These are phyloP conservation scores for Pardosa pseudoannulata DNA, from an alignment of 2,888 invertebrate species.

Conservation along the genomic window DNA sequence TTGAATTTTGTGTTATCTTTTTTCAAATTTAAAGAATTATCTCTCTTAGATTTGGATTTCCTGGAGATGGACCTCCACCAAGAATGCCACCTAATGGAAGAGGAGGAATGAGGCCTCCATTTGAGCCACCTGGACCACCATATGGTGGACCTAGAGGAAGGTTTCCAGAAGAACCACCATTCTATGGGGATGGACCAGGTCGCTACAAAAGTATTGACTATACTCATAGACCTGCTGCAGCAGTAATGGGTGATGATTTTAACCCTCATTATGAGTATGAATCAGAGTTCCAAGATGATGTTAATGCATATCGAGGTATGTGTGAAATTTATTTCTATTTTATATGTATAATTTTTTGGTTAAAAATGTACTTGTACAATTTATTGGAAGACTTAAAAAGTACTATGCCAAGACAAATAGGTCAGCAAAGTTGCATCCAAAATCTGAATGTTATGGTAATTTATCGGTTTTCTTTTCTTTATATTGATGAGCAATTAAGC, in stretches of 20 bases:
- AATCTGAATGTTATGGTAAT: no score
- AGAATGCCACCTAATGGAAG: conserved; percentile 24
- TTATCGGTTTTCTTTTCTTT: no score
- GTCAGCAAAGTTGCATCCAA: no score
- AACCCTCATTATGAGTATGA: conserved; percentile 56
- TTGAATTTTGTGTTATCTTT: no score
- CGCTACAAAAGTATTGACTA: conserved; percentile 60
- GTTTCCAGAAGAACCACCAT: conserved; percentile 20
- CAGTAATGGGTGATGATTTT: conserved; percentile 57
- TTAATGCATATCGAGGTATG: conserved; percentile 54
- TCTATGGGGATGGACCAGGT: neutral
- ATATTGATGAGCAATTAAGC: no score
- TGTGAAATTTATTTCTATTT: no score
- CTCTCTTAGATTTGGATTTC: conserved; percentile 23
- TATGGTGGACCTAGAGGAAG: neutral
- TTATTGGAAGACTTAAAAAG: no score
- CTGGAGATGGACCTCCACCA: conserved; percentile 55
- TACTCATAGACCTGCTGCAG: conserved; percentile 51
- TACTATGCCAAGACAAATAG: no score
- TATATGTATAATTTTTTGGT: no score
- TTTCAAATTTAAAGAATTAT: no score
- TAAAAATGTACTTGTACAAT: no score
- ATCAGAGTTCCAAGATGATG: conserved; percentile 45
- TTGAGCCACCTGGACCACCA: conserved; percentile 41
- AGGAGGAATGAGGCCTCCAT: conserved; percentile 22